Evolutionary conservation across 2,888 invertebrate species (phyloP).

Genomic region (Macrophya alboannulata): DNA sequence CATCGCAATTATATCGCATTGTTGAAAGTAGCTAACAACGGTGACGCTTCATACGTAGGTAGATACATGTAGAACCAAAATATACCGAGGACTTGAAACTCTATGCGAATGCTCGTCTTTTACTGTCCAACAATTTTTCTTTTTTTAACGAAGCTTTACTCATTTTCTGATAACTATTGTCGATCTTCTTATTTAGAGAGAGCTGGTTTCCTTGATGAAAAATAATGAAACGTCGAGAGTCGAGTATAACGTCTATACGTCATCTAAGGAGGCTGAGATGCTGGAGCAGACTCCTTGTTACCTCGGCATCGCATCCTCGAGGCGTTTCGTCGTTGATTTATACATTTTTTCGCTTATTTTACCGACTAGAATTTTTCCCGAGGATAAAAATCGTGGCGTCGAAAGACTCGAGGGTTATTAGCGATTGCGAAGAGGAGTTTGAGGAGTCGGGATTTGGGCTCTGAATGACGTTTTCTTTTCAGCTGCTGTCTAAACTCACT

Average conservation of each 20-base stretch:
- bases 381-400: neutral
- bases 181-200: no score
- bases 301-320: neutral
- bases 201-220: neutral
- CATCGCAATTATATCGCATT: slow-evolving; percentile 48
- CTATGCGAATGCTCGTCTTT: neutral
- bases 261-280: neutral
- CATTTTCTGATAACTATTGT: no score
- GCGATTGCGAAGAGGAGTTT: neutral
- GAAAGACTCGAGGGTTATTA: neutral
- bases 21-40: slow-evolving; percentile 17
- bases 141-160: neutral
- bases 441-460: neutral
- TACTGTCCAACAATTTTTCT: neutral
- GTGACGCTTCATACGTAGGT: neutral
- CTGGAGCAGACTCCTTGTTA: neutral
- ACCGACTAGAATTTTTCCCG: neutral
- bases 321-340: neutral
- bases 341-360: neutral
- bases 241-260: no score
- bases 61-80: neutral
- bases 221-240: neutral
- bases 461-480: neutral
- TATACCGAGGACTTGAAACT: neutral
- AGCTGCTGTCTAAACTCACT: neutral